Conservation (phyloP, 2,797 vertebrate species). For the Chloroceryle amazona region DNA sequence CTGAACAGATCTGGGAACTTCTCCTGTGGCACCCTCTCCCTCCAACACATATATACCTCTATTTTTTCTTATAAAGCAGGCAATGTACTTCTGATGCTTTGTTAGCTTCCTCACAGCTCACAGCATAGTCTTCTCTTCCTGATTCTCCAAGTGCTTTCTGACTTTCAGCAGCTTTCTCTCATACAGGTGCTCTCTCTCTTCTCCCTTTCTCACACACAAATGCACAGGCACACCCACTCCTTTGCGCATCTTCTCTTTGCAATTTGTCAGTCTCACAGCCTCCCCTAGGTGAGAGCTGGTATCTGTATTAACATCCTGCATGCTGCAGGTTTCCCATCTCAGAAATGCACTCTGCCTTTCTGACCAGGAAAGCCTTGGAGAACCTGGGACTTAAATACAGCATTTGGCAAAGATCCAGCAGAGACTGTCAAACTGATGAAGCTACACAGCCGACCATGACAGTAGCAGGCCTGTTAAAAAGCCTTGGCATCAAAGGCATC, state of each 20-base stretch:
- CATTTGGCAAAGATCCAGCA: neutral
- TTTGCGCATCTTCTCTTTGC: neutral
- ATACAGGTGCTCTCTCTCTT: neutral
- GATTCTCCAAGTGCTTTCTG: neutral
- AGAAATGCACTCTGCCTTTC: neutral
- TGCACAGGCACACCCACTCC: neutral
- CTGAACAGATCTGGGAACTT: neutral
- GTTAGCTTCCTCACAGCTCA: neutral
- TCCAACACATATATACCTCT: accelerated
- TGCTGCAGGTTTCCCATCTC: neutral
- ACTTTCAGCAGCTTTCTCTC: neutral
- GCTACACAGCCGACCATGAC: neutral
- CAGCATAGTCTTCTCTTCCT: neutral
- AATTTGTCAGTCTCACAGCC: neutral
- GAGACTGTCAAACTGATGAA: neutral
- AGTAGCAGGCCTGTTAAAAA: neutral
- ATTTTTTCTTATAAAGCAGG: neutral
- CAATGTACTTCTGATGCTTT: neutral
- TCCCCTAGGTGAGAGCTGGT: neutral
- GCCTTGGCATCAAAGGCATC: neutral
- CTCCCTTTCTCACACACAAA: neutral
- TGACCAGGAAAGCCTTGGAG: neutral
- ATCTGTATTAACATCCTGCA: neutral
- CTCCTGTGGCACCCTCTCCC: neutral
- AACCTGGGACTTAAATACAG: neutral